Evolutionary conservation across 2,113 vertebrate species (phyloP).

Genomic region (Camelus dromedarius): DNA sequence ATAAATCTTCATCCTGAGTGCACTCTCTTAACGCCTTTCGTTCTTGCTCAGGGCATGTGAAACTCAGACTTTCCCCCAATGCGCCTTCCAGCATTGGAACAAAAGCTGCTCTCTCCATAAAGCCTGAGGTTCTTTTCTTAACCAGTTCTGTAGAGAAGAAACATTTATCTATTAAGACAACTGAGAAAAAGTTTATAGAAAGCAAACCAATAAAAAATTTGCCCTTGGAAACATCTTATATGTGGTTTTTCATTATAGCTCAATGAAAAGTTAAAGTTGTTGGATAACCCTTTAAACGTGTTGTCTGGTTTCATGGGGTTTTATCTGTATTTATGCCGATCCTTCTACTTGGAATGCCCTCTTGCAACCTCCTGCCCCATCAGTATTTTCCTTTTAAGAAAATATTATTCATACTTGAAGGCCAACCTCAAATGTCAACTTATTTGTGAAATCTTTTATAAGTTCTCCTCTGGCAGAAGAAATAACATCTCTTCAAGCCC

Average conservation of each 20-base stretch:
- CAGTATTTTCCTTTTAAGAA: background rate
- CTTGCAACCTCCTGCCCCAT: background rate
- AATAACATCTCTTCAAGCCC: background rate
- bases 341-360: background rate
- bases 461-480: background rate
- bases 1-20: background rate
- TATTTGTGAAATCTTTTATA: background rate
- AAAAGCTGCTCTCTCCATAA: background rate
- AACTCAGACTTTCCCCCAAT: background rate
- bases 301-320: background rate
- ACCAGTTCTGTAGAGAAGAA: background rate
- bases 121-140: background rate
- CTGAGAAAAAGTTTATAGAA: background rate
- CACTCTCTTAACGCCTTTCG: background rate
- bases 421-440: background rate
- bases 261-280: background rate
- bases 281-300: background rate
- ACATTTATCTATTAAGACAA: background rate
- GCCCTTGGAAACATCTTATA: background rate
- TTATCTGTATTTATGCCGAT: background rate
- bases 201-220: background rate
- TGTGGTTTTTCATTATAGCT: background rate
- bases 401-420: constrained; percentile 28
- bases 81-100: background rate
- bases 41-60: background rate